A percentile compares a stretch with the other conserved stretches of the same genome.
phyloP scores from a whole-genome alignment of 2,888 invertebrate genomes.

The Oscheius sp. region DNA sequence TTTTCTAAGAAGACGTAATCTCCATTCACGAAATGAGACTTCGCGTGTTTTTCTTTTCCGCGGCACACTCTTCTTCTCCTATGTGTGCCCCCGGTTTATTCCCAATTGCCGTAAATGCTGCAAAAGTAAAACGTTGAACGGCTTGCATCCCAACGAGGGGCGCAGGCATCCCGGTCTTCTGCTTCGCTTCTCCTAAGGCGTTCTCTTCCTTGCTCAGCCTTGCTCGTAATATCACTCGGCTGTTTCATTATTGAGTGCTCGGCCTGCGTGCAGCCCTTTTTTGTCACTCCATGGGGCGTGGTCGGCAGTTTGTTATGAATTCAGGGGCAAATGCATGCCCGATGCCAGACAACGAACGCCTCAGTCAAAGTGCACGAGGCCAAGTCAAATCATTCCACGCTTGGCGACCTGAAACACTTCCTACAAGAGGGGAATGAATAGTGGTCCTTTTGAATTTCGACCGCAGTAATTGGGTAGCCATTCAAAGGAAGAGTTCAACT shows the following conservation, averaged over 20 bases:
- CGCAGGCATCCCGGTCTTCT: slow-evolving; percentile 11
- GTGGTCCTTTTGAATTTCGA: too few relatives aligned
- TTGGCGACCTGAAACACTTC: neutral
- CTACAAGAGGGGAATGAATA: neutral
- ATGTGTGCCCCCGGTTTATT: neutral
- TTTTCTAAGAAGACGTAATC: neutral
- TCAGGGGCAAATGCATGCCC: slow-evolving; percentile 31
- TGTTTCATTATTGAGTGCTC: slow-evolving; percentile 34
- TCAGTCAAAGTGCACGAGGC: slow-evolving; percentile 25
- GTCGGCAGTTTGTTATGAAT: slow-evolving; percentile 33
- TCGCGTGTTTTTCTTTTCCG: neutral
- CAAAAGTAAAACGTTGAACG: too few relatives aligned
- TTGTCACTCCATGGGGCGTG: slow-evolving; percentile 26
- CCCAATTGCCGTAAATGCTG: neutral
- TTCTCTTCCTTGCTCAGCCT: slow-evolving; percentile 8
- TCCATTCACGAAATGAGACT: neutral
- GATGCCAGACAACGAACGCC: slow-evolving; percentile 29
- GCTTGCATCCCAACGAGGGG: neutral
- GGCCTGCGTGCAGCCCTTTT: slow-evolving; percentile 27
- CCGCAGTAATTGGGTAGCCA: too few relatives aligned
- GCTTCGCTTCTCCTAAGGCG: slow-evolving; percentile 20
- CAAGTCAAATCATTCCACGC: slow-evolving; percentile 22
- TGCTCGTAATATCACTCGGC: slow-evolving; percentile 31
- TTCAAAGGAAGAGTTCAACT: too few relatives aligned
- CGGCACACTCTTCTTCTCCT: neutral